Base-by-base conservation (phyloP, 2,888 invertebrate species). In the Drosophila flavopinicola region DNA sequence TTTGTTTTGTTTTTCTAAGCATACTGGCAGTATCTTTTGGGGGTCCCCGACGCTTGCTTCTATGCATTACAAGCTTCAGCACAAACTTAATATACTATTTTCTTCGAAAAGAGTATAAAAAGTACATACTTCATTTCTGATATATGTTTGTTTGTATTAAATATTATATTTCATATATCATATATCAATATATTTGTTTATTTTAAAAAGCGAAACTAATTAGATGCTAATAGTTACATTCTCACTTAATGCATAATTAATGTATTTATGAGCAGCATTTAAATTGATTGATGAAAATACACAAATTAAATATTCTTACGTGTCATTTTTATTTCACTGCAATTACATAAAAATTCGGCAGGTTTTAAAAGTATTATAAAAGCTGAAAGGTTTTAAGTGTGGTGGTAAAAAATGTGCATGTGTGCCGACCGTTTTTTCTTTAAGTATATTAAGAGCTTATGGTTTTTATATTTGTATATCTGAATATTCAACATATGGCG, bases 181-280 rank as follows among this genome's bases (percentile, higher is more conserved):
- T n/a, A 24, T 33, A 6, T 17, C 13, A 6, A 44, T 10, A 24
- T 24, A n/a, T 6, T 17, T 10, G 10, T 15, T n/a, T n/a, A 6
- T 13, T 13, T 5, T 2, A 1, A 29, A 15, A 5, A 2, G 1
- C 0, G 9, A 3, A 1, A 7, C 27, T 33, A 39, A 32, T 33
- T 39, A 41, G 27, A 27, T 15, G n/a, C 15, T 1, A 7, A 41
- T 27, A n/a, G 13, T 5, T 13, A n/a, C 9, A 7, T 1, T 11
- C 13, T 6, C 20, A 4, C 20, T 6, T 3, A 17, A 17, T 17
- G n/a, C 9, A 25, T 20, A 25, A n/a, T 30, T 58, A 3, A 23
- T 15, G 33, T 23, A 58, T 30, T 57, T 25, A 13, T 29, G 6
- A 17, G 3, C 17, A 6, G 5, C n/a, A 48, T 54, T 48, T 48